These are phyloP conservation scores for Tyrannus savana DNA, from an alignment of 2,113 vertebrate genomes.

Conservation along the genomic window DNA sequence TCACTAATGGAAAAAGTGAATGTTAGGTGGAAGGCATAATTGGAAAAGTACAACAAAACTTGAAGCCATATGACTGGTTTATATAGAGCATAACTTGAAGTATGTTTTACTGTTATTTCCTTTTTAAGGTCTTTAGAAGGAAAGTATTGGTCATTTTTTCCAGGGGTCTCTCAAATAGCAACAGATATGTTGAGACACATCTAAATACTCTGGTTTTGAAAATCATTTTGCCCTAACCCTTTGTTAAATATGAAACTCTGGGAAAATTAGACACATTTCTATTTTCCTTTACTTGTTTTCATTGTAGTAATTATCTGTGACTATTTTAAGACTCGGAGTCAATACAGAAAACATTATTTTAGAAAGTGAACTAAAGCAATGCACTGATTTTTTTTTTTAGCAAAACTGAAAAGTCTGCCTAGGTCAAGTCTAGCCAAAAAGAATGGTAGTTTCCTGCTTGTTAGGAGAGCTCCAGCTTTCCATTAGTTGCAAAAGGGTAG, in stretches of 20 bases:
- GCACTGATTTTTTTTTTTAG: not conserved
- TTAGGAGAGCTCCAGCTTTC: not conserved
- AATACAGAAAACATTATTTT: not conserved
- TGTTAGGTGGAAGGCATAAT: slow-evolving; percentile 1
- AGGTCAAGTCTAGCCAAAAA: not conserved
- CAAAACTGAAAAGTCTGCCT: not conserved
- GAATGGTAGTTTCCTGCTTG: not conserved
- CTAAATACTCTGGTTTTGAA: not conserved
- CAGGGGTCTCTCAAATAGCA: not conserved
- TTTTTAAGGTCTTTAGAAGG: not conserved
- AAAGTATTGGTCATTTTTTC: not conserved
- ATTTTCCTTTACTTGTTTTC: not conserved
- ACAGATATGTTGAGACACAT: not conserved
- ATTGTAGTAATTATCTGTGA: not conserved
- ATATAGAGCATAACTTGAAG: not conserved
- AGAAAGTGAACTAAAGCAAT: not conserved
- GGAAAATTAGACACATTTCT: not conserved
- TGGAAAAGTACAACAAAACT: slow-evolving; percentile 11
- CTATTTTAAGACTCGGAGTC: not conserved
- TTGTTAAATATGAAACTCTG: not conserved
- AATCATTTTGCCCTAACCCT: not conserved
- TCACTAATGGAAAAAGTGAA: slow-evolving; percentile 2
- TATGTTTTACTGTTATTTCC: not conserved
- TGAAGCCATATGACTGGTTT: not conserved
- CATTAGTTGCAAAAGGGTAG: not conserved